These are phyloP conservation scores for Apostichopus japonicus DNA, from an alignment of 35 echinoderm and acorn worm genomes.

Conservation along the genomic window DNA sequence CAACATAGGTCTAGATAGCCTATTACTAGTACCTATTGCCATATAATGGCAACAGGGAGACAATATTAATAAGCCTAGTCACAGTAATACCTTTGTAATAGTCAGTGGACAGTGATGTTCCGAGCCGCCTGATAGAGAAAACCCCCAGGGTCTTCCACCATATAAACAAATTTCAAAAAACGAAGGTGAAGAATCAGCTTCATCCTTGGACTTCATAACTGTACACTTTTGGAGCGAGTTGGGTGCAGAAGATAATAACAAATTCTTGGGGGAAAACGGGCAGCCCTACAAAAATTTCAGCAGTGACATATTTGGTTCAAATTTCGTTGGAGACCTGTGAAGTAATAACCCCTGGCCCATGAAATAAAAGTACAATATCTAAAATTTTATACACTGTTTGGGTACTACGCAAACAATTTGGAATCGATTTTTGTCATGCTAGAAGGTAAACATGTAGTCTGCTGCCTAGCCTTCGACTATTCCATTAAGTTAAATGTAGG, in stretches of 20 bases:
- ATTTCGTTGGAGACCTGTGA: background rate
- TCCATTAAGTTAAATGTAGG: background rate
- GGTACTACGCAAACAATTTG: background rate
- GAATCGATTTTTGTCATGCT: conserved; percentile 8
- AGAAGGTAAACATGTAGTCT: conserved; percentile 3
- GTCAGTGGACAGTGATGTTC: conserved; percentile 90
- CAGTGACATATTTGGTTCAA: background rate
- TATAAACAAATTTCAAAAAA: conserved; percentile 45
- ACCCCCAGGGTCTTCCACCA: conserved; percentile 90
- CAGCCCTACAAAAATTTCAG: too few relatives aligned
- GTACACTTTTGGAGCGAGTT: background rate
- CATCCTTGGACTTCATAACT: conserved; percentile 14
- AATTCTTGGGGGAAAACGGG: too few relatives aligned
- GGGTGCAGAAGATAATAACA: background rate
- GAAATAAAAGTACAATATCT: background rate
- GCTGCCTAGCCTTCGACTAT: background rate
- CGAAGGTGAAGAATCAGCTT: conserved; percentile 17
- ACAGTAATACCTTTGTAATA: conserved; percentile 78
- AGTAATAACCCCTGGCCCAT: background rate
- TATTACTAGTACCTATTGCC: too few relatives aligned
- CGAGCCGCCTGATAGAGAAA: conserved; percentile 92
- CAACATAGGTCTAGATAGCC: too few relatives aligned
- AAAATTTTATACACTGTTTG: background rate
- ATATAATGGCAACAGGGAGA: too few relatives aligned
- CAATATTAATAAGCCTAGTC: background rate